Evolutionary conservation across 2,888 invertebrate species (phyloP).

Genomic region (Endotricha flammealis): DNA sequence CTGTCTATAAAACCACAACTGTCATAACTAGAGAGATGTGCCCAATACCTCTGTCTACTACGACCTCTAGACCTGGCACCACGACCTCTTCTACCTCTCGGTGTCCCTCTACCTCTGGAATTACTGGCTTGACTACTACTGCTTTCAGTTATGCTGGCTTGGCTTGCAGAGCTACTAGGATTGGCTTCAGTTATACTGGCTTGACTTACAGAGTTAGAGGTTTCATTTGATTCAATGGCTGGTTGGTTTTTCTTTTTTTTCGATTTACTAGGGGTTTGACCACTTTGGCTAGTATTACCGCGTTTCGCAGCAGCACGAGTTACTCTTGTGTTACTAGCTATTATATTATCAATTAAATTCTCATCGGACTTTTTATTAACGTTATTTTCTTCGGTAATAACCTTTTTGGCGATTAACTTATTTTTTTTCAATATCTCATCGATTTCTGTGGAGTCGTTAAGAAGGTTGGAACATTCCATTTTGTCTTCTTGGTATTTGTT

Average conservation of each 20-base stretch:
- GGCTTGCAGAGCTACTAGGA: too few relatives aligned
- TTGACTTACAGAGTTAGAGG: too few relatives aligned
- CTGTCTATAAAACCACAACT: not conserved
- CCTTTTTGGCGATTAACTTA: slow-evolving; percentile 3
- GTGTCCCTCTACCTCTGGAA: not conserved
- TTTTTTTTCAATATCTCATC: slow-evolving; percentile 19
- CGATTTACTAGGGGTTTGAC: too few relatives aligned
- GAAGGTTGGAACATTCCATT: slow-evolving; percentile 25
- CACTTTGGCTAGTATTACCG: too few relatives aligned
- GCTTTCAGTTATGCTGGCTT: too few relatives aligned
- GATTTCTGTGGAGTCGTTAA: slow-evolving; percentile 24
- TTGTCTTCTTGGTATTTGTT: slow-evolving; percentile 38
- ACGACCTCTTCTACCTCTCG: slow-evolving; percentile 16
- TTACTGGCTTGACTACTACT: too few relatives aligned
- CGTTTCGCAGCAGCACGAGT: slow-evolving; percentile 14
- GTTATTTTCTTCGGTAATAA: not conserved
- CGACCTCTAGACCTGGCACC: slow-evolving; percentile 10
- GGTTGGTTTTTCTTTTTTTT: too few relatives aligned
- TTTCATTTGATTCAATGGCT: too few relatives aligned
- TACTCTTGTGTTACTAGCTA: slow-evolving; percentile 12
- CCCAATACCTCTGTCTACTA: not conserved
- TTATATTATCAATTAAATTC: slow-evolving; percentile 10
- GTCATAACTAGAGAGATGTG: too few relatives aligned
- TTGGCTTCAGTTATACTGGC: too few relatives aligned
- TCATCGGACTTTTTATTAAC: slow-evolving; percentile 12